Conservation (phyloP, 2,113 vertebrate species). For the Ranitomeya variabilis region DNA sequence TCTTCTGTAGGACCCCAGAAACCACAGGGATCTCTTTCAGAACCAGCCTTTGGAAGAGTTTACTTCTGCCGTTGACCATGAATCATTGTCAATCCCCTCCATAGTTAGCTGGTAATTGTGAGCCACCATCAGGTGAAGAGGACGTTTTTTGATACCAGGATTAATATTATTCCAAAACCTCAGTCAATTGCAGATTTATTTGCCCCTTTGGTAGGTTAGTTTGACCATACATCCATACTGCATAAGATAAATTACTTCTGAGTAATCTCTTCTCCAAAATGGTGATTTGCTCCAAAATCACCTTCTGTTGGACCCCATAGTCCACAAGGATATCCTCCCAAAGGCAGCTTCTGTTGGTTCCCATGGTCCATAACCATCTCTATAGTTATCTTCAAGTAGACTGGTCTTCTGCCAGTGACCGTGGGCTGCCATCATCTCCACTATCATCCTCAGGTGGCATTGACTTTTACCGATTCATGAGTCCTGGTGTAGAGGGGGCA, state of each 20-base stretch:
- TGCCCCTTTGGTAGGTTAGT: not conserved
- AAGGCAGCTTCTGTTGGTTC: not conserved
- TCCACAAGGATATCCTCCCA: not conserved
- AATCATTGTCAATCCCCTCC: too few species aligned
- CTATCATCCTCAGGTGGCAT: not conserved
- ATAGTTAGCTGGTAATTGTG: too few species aligned
- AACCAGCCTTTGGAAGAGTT: not conserved
- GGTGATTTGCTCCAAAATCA: not conserved
- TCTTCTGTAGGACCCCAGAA: not conserved
- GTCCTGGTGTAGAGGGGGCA: too few species aligned
- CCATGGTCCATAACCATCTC: not conserved
- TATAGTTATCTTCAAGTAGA: not conserved
- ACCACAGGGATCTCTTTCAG: not conserved
- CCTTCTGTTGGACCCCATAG: not conserved
- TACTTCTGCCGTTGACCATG: not conserved
- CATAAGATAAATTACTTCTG: too few species aligned
- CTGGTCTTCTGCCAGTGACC: too few species aligned
- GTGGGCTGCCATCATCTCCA: too few species aligned
- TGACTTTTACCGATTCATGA: not conserved
- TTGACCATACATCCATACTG: too few species aligned
- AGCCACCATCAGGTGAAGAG: too few species aligned
- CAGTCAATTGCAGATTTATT: too few species aligned
- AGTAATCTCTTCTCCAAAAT: too few species aligned
- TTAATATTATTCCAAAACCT: too few species aligned
- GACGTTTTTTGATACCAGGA: too few species aligned